A percentile compares a stretch with the other conserved stretches of the same genome.
These are phyloP conservation scores for Rhinopomastus cyanomelas DNA, from an alignment of 2,113 vertebrate species.

Conservation along the genomic window DNA sequence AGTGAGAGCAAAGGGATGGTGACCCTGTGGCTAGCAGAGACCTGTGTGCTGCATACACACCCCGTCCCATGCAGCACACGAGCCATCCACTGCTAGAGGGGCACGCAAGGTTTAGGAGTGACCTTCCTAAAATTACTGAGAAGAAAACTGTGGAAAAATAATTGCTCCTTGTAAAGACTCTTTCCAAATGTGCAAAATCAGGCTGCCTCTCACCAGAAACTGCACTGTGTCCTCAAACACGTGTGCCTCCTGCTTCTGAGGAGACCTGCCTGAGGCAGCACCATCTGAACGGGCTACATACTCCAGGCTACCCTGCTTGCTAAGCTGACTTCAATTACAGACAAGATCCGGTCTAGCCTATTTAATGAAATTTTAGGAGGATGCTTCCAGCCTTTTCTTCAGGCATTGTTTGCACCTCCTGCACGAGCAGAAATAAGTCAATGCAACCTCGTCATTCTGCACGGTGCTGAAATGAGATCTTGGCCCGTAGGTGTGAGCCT, in stretches of 20 bases:
- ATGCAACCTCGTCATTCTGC: neutral
- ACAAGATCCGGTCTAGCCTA: neutral
- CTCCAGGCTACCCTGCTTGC: neutral
- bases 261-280: neutral
- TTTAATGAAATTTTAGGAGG: neutral
- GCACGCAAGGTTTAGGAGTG: neutral
- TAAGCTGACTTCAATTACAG: neutral
- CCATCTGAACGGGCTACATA: neutral
- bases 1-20: neutral
- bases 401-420: neutral
- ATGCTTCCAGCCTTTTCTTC: neutral
- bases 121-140: neutral
- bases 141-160: neutral
- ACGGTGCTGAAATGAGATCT: neutral
- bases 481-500: neutral
- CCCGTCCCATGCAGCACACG: fast-evolving
- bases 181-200: neutral
- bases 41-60: neutral
- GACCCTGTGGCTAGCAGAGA: neutral
- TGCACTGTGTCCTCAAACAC: neutral
- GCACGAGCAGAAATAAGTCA: neutral
- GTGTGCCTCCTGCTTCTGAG: fast-evolving
- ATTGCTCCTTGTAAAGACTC: neutral
- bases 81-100: neutral
- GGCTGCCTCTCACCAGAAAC: neutral